These are phyloP conservation scores for Ceratosolen fusciceps DNA, from an alignment of 1,140 invertebrate genomes.

Conservation along the genomic window DNA sequence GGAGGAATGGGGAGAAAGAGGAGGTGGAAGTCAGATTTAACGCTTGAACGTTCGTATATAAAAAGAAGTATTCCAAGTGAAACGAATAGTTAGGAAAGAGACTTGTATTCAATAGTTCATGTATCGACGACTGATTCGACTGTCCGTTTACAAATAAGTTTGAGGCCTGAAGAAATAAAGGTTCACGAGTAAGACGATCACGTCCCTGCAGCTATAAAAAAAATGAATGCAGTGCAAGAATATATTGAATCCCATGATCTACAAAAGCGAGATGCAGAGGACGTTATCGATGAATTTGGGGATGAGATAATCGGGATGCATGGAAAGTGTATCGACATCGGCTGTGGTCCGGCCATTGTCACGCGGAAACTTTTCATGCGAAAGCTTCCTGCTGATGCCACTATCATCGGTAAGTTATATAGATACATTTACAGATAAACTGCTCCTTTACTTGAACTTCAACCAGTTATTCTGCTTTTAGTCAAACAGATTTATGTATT, in stretches of 20 bases:
- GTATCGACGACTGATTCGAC: background rate
- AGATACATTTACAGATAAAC: too few species aligned
- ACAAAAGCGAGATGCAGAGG: constrained; percentile 78
- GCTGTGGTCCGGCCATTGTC: constrained; percentile 84
- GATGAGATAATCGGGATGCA: constrained; percentile 70
- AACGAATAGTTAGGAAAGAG: constrained; percentile 28
- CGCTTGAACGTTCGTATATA: constrained; percentile 33
- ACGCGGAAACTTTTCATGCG: constrained; percentile 79
- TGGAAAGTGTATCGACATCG: constrained; percentile 79
- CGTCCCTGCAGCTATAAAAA: too few species aligned
- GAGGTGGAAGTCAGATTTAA: background rate
- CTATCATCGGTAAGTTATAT: constrained; percentile 63
- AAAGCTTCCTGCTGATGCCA: constrained; percentile 71
- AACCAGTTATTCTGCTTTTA: too few species aligned
- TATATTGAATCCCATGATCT: constrained; percentile 77
- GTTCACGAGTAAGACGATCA: too few species aligned
- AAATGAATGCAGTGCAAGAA: constrained; percentile 77
- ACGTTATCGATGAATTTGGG: constrained; percentile 78
- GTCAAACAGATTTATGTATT: too few species aligned
- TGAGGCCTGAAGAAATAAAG: background rate
- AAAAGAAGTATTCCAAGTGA: constrained; percentile 44
- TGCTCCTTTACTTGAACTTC: too few species aligned
- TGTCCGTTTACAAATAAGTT: background rate
- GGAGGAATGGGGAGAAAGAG: constrained; percentile 5
- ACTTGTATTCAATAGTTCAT: constrained; percentile 20